phyloP scores from a whole-genome alignment of 2,888 invertebrate genomes.

The Rhyacophila evoluta region DNA sequence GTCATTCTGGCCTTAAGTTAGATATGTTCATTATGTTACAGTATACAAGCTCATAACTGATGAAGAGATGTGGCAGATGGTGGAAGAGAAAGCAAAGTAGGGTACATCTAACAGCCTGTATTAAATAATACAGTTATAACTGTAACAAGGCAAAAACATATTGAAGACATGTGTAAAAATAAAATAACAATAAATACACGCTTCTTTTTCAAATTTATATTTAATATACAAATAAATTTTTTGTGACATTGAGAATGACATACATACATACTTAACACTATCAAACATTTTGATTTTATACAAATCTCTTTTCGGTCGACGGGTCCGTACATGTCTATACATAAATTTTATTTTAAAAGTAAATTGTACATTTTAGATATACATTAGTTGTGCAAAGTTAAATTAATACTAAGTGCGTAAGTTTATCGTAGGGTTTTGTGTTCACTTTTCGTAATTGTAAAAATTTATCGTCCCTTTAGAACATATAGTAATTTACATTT shows the following conservation, averaged over 20 bases:
- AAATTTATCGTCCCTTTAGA: not conserved
- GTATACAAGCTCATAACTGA: too few relatives aligned
- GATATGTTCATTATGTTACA: too few relatives aligned
- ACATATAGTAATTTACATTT: not conserved
- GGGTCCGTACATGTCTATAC: conserved; percentile 13
- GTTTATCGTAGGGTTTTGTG: not conserved
- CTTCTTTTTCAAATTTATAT: conserved; percentile 14
- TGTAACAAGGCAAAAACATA: too few relatives aligned
- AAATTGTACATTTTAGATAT: conserved; percentile 18
- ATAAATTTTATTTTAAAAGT: not conserved
- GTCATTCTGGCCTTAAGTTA: too few relatives aligned
- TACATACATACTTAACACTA: conserved; percentile 37
- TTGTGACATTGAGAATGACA: conserved; percentile 42
- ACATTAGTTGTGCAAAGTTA: conserved; percentile 18
- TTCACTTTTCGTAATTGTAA: conserved; percentile 8
- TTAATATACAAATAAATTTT: conserved; percentile 42
- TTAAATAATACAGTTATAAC: too few relatives aligned
- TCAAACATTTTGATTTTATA: conserved; percentile 25
- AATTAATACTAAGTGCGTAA: conserved; percentile 8
- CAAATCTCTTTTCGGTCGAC: not conserved
- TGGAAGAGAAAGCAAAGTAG: too few relatives aligned
- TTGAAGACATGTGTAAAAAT: too few relatives aligned
- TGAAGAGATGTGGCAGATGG: too few relatives aligned
- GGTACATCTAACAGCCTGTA: too few relatives aligned
- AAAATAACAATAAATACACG: too few relatives aligned